Evolutionary conservation across 1,140 invertebrate species (phyloP), one percentile per base, ranked within the genome.

Genomic region (Hyles euphorbiae): DNA sequence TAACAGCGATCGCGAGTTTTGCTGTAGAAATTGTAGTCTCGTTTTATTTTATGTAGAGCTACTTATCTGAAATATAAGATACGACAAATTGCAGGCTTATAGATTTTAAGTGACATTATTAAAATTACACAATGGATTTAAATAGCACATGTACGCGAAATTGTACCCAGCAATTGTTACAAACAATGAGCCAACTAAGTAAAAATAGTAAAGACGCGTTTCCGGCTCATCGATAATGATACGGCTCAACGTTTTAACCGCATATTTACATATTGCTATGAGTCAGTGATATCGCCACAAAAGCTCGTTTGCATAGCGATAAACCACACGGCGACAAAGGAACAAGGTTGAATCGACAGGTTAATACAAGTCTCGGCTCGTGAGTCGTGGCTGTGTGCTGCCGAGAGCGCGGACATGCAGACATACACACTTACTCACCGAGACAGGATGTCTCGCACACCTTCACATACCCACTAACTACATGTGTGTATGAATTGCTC

Each of bases 301-400:
- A 70, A 64, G 65, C 60, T 65, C 65, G 66, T 72, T 72, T 72
- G 70, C 70, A 67, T 76, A 65, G 50, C 68, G 67, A 77, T 79
- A 79, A 75, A 74, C 64, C 62, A 65, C 44, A 34, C 61, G 55
- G 57, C 70, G 69, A 80, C 77, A 77, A 77, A 74, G 72, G 69
- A 71, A 66, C 65, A 68, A 62, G 63, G 63, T 76, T 72, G 75
- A 67, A 74, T 74, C 71, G 77, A 80, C 77, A 78, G 68, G 77
- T 80, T 76, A 70, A 68, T 72, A 77, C 77, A 70, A 55, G 76
- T 79, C 64, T 67, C 36, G 52, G n/a, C 10, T 3, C 51, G 51
- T 61, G 55, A 66, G 66, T 67, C 61, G 58, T 59, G 56, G 36
- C 45, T 53, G 57, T 56, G 7, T 60, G 64, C 58, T 49, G 22